Base-by-base conservation (phyloP, 2,797 vertebrate species). In the Potorous gilbertii region DNA sequence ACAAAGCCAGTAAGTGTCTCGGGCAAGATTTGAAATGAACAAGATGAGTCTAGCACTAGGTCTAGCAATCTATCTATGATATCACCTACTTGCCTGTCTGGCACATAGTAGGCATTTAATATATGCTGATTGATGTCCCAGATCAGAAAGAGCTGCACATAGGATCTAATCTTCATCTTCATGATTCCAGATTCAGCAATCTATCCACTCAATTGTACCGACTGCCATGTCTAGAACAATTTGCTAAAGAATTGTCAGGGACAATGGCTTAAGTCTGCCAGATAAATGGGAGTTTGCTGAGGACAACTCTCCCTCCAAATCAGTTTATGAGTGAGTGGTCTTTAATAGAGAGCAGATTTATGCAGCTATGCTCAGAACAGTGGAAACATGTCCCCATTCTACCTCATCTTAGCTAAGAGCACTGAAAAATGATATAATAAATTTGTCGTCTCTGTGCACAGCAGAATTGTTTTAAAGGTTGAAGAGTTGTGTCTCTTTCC, bases 51-150 rank as follows among this genome's bases (percentile, higher is more conserved):
- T 31, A 2, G 29, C 27, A 29, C 56, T 57, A 10, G 28, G 29
- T 6, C 11, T 59, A 5, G 14, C 5, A 5, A 4, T 62, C 13
- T n/a, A 0, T 66, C 31, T 14, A n/a, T 13, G 6, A 1, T 5
- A 8, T n/a, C 34, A 74, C n/a, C 16, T 74, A 66, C 14, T 1
- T 66, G 34, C 34, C 13, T 40, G 6, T 10, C n/a, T 81, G n/a
- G 66, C 2, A 81, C 21, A 10, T 81, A 10, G 66, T 40, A 81
- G 66, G 29, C 66, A 81, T 81, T 81, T 46, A 46, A 81, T 40
- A 74, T 18, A 40, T 46, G n/a, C 24, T 81, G 18, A 81, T 0
- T 40, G n/a, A 46, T 81, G 2, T 81, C 66, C n/a, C 2, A 46
- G 0, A 2, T 40, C n/a, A 46, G n/a, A 1, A 81, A 46, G 8